A percentile compares a stretch with the other conserved stretches of the same genome.
These are phyloP conservation scores for Andrena chrysosceles DNA, from an alignment of 2,888 invertebrate species.

Conservation along the genomic window DNA sequence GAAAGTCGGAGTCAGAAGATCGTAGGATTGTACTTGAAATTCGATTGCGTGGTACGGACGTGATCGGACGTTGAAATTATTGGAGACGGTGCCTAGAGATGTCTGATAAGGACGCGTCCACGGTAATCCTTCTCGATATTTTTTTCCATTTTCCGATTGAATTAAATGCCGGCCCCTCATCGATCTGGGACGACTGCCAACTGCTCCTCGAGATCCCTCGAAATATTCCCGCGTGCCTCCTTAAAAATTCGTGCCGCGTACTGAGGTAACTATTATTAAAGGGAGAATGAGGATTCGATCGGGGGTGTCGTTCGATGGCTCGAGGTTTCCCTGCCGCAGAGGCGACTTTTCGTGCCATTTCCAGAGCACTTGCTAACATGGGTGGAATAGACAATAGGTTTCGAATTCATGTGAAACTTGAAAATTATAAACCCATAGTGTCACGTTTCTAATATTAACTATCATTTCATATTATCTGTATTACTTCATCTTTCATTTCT, in stretches of 20 bases:
- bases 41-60: background rate
- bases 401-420: background rate
- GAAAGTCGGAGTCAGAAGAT: background rate
- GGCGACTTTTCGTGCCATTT: background rate
- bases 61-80: constrained; percentile 1
- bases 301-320: background rate
- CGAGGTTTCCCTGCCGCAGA: background rate
- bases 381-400: background rate
- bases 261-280: constrained; percentile 45
- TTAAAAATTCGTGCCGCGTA: constrained; percentile 44
- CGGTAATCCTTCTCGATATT: constrained; percentile 16
- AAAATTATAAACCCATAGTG: too few species aligned
- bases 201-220: constrained; percentile 8
- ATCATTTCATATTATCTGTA: too few species aligned
- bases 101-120: background rate
- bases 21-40: background rate
- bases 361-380: too few species aligned
- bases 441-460: too few species aligned
- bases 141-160: constrained; percentile 25
- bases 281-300: constrained; percentile 25
- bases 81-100: background rate
- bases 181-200: constrained; percentile 49
- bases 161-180: constrained; percentile 28
- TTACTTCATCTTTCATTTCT: too few species aligned
- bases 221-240: constrained; percentile 3